Evolutionary conservation across 1,140 invertebrate species (phyloP).

Genomic region (Nilaparvata lugens): DNA sequence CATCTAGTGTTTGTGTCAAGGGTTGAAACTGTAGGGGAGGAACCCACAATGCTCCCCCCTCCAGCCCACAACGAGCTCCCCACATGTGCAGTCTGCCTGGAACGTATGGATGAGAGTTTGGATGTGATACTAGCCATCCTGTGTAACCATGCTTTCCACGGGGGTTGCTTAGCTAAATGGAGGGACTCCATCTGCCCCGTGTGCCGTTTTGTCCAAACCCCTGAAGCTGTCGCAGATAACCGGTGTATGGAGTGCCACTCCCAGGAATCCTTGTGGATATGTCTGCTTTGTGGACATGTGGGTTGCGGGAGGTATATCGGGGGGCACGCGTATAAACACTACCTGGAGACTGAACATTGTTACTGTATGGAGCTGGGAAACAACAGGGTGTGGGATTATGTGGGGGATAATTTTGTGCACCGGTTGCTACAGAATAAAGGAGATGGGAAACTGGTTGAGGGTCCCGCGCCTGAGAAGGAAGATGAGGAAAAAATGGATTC

Average conservation of each 20-base stretch:
- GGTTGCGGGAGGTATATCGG: constrained; percentile 83
- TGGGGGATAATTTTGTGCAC: constrained; percentile 94
- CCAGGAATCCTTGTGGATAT: constrained; percentile 91
- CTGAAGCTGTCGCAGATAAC: constrained; percentile 76
- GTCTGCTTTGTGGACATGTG: constrained; percentile 95
- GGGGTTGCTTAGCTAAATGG: constrained; percentile 91
- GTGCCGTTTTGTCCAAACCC: constrained; percentile 82
- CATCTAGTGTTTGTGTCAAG: constrained; percentile 90
- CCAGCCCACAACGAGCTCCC: constrained; percentile 87
- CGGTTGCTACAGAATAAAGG: constrained; percentile 89
- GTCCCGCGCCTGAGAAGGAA: constrained; percentile 42
- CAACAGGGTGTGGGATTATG: constrained; percentile 97
- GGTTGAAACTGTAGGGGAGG: constrained; percentile 68
- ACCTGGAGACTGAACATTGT: constrained; percentile 89
- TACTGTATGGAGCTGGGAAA: constrained; percentile 94
- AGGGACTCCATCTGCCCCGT: constrained; percentile 74
- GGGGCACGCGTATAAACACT: constrained; percentile 75
- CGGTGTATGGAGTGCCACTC: constrained; percentile 71
- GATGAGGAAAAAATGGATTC: constrained; percentile 81
- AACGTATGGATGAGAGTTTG: constrained; percentile 96
- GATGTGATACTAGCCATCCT: constrained; percentile 95
- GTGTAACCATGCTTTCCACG: constrained; percentile 98
- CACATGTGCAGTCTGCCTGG: constrained; percentile 94
- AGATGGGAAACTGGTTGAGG: constrained; percentile 94
- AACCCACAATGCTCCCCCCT: constrained; percentile 51